Evolutionary conservation across 2,113 vertebrate genomes (phyloP).

Genomic region (Brienomyrus brachyistius): DNA sequence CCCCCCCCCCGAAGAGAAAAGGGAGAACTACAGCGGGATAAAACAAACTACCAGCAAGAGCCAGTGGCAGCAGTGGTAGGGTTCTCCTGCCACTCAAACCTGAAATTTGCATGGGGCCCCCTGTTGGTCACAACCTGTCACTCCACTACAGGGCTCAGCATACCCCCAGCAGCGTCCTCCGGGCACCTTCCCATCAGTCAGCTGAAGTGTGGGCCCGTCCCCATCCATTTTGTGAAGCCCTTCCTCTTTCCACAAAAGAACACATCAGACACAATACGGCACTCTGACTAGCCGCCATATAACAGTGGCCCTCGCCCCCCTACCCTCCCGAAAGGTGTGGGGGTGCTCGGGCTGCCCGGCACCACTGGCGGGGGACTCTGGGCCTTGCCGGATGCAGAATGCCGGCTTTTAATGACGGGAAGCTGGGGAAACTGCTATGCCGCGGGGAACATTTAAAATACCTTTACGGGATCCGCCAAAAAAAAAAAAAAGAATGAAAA

Average conservation of each 20-base stretch:
- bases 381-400: neutral
- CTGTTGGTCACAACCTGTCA: neutral
- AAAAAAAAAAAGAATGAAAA: neutral
- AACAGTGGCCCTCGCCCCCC: too few species aligned
- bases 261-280: slow-evolving; percentile 1
- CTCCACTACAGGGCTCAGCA: slow-evolving; percentile 19
- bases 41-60: neutral
- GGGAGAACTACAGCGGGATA: neutral
- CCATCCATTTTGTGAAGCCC: neutral
- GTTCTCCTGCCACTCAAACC: neutral
- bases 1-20: neutral
- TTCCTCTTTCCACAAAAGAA: neutral
- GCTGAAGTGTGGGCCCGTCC: neutral
- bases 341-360: neutral
- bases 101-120: neutral
- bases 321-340: neutral
- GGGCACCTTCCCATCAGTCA: neutral
- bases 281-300: neutral
- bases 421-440: neutral
- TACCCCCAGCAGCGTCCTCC: slow-evolving; percentile 7
- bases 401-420: neutral
- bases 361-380: neutral
- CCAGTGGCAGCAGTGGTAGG: neutral
- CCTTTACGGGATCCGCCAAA: neutral
- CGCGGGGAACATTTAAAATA: neutral